Conservation (phyloP, 1,140 invertebrate species). For the Sminthurides bifidus region DNA sequence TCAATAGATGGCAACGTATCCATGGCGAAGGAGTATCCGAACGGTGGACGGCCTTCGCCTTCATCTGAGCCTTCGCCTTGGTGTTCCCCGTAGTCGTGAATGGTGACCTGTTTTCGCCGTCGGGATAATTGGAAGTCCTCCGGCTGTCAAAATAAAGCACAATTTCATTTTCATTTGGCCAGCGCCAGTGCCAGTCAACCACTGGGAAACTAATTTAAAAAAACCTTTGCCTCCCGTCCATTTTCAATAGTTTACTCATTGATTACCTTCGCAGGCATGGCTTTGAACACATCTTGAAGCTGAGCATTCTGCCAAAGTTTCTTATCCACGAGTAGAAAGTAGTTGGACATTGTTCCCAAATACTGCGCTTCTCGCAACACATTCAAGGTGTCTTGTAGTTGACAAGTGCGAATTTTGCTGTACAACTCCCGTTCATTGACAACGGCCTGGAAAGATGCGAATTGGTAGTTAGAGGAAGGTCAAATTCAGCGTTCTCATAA, state of each 20-base stretch:
- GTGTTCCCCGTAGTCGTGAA: background rate
- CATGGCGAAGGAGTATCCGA: background rate
- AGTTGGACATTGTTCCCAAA: conserved; percentile 15
- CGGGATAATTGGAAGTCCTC: too few species aligned
- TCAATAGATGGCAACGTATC: background rate
- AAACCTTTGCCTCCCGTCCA: conserved; percentile 4
- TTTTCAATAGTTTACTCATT: conserved; percentile 3
- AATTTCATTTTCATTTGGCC: background rate
- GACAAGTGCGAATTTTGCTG: conserved; percentile 17
- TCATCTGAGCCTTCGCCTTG: background rate
- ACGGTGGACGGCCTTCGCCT: background rate
- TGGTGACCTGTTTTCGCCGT: background rate
- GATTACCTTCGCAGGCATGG: background rate
- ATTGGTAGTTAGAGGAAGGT: background rate
- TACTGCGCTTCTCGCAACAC: conserved; percentile 17
- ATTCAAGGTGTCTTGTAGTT: conserved; percentile 25
- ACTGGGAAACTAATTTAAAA: background rate
- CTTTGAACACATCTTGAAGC: conserved; percentile 1
- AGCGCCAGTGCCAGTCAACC: too few species aligned
- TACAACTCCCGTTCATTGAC: conserved; percentile 23
- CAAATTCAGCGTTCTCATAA: background rate
- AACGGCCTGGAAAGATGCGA: conserved; percentile 12
- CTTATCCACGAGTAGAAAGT: conserved; percentile 23
- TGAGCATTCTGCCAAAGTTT: conserved; percentile 24
- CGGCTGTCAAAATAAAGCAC: background rate